phyloP scores from a whole-genome alignment of 1,140 invertebrate genomes.

The Cardiocondyla obscurior region DNA sequence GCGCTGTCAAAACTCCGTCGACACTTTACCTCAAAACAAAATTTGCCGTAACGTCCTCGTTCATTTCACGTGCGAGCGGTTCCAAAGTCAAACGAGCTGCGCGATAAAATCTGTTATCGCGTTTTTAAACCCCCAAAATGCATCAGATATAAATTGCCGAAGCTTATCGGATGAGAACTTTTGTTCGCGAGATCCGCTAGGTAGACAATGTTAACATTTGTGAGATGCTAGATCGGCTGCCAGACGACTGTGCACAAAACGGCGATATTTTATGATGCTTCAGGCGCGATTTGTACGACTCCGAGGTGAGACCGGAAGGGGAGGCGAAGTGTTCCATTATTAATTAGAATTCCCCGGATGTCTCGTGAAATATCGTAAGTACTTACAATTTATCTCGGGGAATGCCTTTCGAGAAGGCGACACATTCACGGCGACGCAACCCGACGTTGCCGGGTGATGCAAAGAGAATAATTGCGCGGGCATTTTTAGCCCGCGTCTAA shows the following conservation, averaged over 20 bases:
- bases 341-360: constrained; percentile 30
- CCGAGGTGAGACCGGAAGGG: no score
- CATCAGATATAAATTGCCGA: not conserved
- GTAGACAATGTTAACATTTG: not conserved
- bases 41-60: not conserved
- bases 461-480: not conserved
- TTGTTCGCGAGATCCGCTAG: not conserved
- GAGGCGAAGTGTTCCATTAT: not conserved
- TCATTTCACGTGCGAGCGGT: not conserved
- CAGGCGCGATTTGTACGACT: not conserved
- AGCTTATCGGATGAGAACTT: not conserved
- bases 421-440: not conserved
- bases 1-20: not conserved
- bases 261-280: not conserved
- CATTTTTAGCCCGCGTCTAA: not conserved
- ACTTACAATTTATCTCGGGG: constrained; percentile 14
- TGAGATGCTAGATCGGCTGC: not conserved
- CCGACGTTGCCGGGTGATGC: not conserved
- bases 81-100: not conserved
- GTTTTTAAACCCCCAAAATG: not conserved
- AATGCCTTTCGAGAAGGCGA: not conserved
- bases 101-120: not conserved
- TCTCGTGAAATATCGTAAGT: constrained; percentile 21
- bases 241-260: not conserved
- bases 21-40: not conserved